phyloP scores from a whole-genome alignment of 2,888 invertebrate species.

The Plemyria rubiginata region DNA sequence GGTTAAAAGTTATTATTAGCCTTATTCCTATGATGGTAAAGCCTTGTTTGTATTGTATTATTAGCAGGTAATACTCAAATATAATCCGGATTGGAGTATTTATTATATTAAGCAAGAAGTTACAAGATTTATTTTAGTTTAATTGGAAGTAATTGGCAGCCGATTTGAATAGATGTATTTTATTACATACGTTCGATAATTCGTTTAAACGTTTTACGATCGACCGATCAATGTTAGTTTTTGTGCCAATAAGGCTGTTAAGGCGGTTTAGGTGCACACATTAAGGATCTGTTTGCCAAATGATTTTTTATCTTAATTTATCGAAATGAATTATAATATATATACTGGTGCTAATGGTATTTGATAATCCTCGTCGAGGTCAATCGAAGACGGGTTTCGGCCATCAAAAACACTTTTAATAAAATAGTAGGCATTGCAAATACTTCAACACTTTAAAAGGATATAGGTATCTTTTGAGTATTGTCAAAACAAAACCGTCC shows the following conservation, averaged over 20 bases:
- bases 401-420: no score
- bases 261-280: no score
- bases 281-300: no score
- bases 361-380: no score
- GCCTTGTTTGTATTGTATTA: conserved; percentile 11
- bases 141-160: conserved; percentile 12
- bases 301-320: neutral
- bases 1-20: conserved; percentile 21
- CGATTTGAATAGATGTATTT: conserved; percentile 24
- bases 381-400: no score
- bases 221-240: conserved; percentile 6
- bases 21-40: conserved; percentile 19
- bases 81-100: conserved; percentile 17
- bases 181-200: neutral
- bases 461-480: no score
- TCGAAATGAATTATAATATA: neutral
- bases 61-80: conserved; percentile 29
- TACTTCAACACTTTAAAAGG: no score
- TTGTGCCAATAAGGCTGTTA: conserved; percentile 9
- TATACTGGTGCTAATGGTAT: neutral
- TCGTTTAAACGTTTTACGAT: conserved; percentile 21
- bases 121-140: conserved; percentile 14
- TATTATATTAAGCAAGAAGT: conserved; percentile 5
- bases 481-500: neutral
- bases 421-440: no score